phyloP scores from a whole-genome alignment of 2,113 vertebrate species.

The Cricetomys ansorgei region DNA sequence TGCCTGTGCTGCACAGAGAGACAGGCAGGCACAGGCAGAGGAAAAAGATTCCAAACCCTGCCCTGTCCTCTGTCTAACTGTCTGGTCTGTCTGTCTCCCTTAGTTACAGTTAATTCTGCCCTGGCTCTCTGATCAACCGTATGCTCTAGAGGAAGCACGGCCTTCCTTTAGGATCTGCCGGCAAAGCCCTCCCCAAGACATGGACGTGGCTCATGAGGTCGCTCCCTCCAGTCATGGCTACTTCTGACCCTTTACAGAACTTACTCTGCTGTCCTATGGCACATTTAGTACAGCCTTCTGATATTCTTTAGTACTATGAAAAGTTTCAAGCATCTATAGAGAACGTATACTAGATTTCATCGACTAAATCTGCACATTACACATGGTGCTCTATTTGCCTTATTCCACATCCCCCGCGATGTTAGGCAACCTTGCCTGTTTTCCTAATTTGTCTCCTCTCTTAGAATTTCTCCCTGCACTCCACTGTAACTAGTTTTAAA shows the following conservation, averaged over 20 bases:
- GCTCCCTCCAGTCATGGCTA: neutral
- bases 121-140: neutral
- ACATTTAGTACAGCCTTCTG: no score
- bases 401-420: neutral
- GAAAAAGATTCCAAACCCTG: neutral
- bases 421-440: neutral
- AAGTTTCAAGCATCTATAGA: neutral
- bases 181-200: neutral
- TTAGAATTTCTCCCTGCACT: neutral
- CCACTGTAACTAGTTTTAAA: neutral
- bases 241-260: neutral
- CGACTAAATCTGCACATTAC: neutral
- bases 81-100: no score
- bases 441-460: neutral
- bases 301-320: neutral
- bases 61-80: no score
- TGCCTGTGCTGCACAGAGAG: neutral
- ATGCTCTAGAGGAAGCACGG: neutral
- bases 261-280: neutral
- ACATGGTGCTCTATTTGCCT: neutral
- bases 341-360: neutral
- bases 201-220: neutral
- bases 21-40: neutral
- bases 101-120: neutral
- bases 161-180: neutral